These are phyloP conservation scores for Microcebus jonahi DNA, from an alignment of 2,113 vertebrate species.

Conservation along the genomic window DNA sequence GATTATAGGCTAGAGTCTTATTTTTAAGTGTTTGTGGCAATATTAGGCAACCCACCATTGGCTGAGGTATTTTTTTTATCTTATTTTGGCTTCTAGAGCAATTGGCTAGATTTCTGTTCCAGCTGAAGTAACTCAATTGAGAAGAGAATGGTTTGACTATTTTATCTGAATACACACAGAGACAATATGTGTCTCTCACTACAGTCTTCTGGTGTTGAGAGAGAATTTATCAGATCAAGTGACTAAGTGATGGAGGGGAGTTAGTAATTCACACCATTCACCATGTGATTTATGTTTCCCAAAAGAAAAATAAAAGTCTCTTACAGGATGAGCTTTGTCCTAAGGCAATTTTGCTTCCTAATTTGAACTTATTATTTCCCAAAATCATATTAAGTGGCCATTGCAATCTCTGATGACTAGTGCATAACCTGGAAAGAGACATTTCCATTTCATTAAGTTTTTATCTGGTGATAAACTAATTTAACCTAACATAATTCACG, in stretches of 20 bases:
- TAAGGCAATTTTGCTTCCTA: conserved; percentile 22
- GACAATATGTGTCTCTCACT: neutral
- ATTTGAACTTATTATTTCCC: conserved; percentile 49
- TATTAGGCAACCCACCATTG: neutral
- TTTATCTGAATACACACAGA: neutral
- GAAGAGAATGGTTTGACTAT: neutral
- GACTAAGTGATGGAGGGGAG: neutral
- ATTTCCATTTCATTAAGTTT: conserved; percentile 63
- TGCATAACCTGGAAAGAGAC: conserved; percentile 6
- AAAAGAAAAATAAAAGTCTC: conserved; percentile 29
- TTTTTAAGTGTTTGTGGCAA: neutral
- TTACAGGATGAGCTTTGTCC: conserved; percentile 9
- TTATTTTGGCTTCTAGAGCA: neutral
- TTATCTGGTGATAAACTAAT: conserved; percentile 63
- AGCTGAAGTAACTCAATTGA: neutral
- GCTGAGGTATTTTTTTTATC: neutral
- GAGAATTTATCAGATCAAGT: neutral
- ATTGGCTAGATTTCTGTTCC: neutral
- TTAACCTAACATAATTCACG: conserved; percentile 59
- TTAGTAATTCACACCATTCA: neutral
- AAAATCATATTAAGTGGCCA: conserved; percentile 41
- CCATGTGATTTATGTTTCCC: conserved; percentile 36
- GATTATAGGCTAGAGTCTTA: neutral
- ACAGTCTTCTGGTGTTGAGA: neutral
- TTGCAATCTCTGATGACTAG: neutral